Percentiles rank a stretch among this genome's conserved stretches.
These are phyloP conservation scores for Urocitellus parryii DNA, from an alignment of 2,113 vertebrate genomes.

Conservation along the genomic window DNA sequence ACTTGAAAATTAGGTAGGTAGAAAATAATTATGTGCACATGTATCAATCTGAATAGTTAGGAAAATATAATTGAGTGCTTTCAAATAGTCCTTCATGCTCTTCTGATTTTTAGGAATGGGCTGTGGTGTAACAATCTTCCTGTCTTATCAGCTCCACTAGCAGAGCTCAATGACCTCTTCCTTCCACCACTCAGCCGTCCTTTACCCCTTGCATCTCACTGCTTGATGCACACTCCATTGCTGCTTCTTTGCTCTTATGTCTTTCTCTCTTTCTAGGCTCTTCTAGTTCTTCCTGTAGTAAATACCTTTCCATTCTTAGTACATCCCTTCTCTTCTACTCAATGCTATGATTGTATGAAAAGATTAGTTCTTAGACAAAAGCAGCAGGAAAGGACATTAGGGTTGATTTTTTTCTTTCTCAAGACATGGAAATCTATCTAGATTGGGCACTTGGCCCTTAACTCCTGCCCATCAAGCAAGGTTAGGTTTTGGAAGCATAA, in stretches of 20 bases:
- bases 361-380: neutral
- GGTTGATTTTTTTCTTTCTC: neutral
- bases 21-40: neutral
- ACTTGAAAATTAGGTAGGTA: neutral
- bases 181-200: accelerated
- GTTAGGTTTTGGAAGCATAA: neutral
- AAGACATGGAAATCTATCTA: neutral
- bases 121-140: accelerated
- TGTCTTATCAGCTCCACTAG: accelerated
- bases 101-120: neutral
- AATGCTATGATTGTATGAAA: neutral
- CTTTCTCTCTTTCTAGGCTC: neutral
- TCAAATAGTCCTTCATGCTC: accelerated
- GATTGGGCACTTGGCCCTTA: neutral
- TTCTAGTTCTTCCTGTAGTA: neutral
- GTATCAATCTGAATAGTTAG: neutral
- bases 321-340: neutral
- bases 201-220: accelerated
- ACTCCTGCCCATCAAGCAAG: neutral
- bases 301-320: neutral
- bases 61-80: neutral
- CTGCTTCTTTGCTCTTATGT: neutral
- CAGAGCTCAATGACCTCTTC: too few species aligned
- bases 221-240: accelerated
- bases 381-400: neutral